Evolutionary conservation across 2,888 invertebrate genomes (phyloP), one percentile per base, ranked within the genome.

Genomic region (Scaptomyza parva): DNA sequence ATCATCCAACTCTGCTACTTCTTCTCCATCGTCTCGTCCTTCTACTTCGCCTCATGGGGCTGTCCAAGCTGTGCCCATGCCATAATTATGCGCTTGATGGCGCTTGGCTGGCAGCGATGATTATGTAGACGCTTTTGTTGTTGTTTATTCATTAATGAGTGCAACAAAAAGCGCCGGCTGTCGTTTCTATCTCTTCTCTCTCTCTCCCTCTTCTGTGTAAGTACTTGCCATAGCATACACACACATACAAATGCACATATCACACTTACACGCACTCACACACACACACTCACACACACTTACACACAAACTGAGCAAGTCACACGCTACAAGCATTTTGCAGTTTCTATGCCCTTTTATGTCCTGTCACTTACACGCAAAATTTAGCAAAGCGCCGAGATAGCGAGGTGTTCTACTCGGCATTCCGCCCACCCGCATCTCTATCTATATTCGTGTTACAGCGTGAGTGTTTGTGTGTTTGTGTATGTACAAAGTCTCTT

Each of bases 71-170:
- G 17, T 51, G 48, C 63, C 55, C 68, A 51, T 54, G 59, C 54
- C 48, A 80, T 86, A 84, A 86, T 84, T 84, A 84, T 80, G 66
- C 78, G 86, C 80, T 80, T 78, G 69, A 86, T 83, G 76, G 78
- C 78, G 65, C 75, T 76, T 63, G 62, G 55, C 62, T 78, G 68
- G 70, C 83, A 83, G 74, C 78, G 70, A 86, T 78, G 76, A 86
- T 83, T 83, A 86, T 74, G 73, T 62, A 65, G 75, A 70, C 64
- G 69, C 72, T 54, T 52, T 71, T 65, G 52, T 74, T 85, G 77
- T 73, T 83, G 79, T 85, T 82, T 85, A 82, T 79, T 86, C 80
- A 83, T 86, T 83, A 86, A 82, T 78, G 83, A 83, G 81, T 78
- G 84, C 80, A 80, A 76, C 80, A 86, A 78, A 76, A 82, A 85